phyloP scores from a whole-genome alignment of 2,113 vertebrate genomes.

The Catagonus wagneri region DNA sequence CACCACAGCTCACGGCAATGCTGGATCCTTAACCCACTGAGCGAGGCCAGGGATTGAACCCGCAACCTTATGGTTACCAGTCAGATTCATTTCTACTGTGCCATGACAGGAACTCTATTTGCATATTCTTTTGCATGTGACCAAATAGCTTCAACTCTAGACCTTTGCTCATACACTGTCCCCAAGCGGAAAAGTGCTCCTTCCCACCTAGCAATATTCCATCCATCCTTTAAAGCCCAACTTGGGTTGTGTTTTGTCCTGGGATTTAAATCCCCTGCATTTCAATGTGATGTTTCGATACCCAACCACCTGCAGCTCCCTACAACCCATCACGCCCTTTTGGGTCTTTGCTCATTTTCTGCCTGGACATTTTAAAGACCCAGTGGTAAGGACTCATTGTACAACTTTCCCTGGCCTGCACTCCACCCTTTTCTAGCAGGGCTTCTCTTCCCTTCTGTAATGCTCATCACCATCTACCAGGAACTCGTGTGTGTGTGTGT shows the following conservation, averaged over 20 bases:
- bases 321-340: background rate
- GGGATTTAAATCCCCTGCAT: constrained; percentile 18
- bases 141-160: background rate
- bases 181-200: background rate
- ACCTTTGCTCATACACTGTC: background rate
- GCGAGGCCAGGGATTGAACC: too few relatives aligned
- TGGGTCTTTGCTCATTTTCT: background rate
- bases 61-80: too few relatives aligned
- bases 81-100: too few relatives aligned
- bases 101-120: too few relatives aligned
- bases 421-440: background rate
- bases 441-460: background rate
- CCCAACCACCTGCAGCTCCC: background rate
- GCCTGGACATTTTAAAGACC: background rate
- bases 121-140: background rate
- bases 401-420: background rate
- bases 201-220: background rate
- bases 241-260: background rate
- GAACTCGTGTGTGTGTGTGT: background rate
- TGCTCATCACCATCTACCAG: background rate
- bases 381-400: background rate
- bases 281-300: constrained; percentile 6
- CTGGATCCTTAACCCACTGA: too few relatives aligned
- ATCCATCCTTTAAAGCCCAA: background rate
- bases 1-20: too few relatives aligned